These are phyloP conservation scores for Linyphia triangularis DNA, from an alignment of 2,888 invertebrate species.

Conservation along the genomic window DNA sequence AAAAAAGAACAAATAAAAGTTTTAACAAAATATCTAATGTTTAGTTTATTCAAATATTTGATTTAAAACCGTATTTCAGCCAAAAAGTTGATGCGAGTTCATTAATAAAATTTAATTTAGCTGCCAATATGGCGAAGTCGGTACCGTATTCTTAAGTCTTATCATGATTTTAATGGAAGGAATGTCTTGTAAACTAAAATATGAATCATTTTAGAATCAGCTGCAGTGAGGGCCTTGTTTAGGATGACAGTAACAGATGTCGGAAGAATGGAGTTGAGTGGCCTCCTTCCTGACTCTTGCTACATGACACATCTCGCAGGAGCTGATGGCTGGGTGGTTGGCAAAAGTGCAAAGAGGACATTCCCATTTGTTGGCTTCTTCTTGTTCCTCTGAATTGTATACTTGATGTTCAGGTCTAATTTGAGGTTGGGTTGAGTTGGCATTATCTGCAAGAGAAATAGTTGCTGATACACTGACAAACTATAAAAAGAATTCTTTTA, in stretches of 20 bases:
- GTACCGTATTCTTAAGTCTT: no score
- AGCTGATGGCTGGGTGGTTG: constrained; percentile 93
- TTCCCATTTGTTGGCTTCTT: constrained; percentile 84
- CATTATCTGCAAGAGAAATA: neutral
- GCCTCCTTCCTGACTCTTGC: constrained; percentile 80
- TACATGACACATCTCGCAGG: constrained; percentile 96
- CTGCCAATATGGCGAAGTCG: no score
- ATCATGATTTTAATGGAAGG: constrained; percentile 24
- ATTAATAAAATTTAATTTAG: no score
- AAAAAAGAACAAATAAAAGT: no score
- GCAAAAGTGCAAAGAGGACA: constrained; percentile 96
- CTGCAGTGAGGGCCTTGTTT: constrained; percentile 4
- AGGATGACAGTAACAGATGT: constrained; percentile 57
- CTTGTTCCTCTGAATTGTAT: constrained; percentile 47
- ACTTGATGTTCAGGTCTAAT: neutral
- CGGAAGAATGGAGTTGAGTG: neutral
- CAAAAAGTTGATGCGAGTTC: no score
- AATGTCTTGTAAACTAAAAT: constrained; percentile 4
- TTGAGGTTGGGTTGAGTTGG: neutral
- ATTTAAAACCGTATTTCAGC: no score
- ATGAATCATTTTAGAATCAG: neutral
- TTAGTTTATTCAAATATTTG: no score
- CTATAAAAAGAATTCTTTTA: neutral
- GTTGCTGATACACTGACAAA: neutral
- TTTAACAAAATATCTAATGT: no score